Conservation (phyloP, 2,888 invertebrate species). For the Ophion ellenae region DNA sequence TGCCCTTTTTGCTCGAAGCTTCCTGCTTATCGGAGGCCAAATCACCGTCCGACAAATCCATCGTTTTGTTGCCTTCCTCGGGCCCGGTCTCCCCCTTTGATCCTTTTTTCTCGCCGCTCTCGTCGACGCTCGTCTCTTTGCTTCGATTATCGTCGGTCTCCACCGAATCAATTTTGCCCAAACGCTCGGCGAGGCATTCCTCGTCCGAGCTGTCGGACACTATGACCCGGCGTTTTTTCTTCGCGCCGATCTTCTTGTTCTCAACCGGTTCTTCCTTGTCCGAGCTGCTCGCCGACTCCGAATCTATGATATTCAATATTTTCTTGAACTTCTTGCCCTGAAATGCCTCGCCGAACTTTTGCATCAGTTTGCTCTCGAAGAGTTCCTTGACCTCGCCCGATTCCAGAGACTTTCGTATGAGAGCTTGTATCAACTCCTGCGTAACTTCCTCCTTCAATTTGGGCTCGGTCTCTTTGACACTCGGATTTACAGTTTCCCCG, state of each 20-base stretch:
- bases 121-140: constrained; percentile 17
- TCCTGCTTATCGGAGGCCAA: constrained; percentile 53
- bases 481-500: constrained; percentile 11
- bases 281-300: constrained; percentile 84
- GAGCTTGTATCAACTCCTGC: constrained; percentile 76
- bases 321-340: constrained; percentile 84
- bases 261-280: constrained; percentile 79
- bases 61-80: constrained; percentile 57
- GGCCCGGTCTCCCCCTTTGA: constrained; percentile 61
- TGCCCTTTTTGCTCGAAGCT: constrained; percentile 65
- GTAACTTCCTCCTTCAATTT: constrained; percentile 74
- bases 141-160: constrained; percentile 21
- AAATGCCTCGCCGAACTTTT: constrained; percentile 81
- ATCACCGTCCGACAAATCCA: constrained; percentile 34
- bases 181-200: constrained; percentile 74
- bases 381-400: constrained; percentile 77
- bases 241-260: constrained; percentile 60
- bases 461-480: constrained; percentile 38
- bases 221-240: constrained; percentile 75
- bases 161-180: constrained; percentile 54
- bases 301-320: constrained; percentile 86
- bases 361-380: constrained; percentile 84
- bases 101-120: constrained; percentile 34
- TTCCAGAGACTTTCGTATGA: constrained; percentile 77
- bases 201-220: constrained; percentile 79